Conservation (phyloP, 1,140 invertebrate genomes). For the Pollicipes pollicipes region DNA sequence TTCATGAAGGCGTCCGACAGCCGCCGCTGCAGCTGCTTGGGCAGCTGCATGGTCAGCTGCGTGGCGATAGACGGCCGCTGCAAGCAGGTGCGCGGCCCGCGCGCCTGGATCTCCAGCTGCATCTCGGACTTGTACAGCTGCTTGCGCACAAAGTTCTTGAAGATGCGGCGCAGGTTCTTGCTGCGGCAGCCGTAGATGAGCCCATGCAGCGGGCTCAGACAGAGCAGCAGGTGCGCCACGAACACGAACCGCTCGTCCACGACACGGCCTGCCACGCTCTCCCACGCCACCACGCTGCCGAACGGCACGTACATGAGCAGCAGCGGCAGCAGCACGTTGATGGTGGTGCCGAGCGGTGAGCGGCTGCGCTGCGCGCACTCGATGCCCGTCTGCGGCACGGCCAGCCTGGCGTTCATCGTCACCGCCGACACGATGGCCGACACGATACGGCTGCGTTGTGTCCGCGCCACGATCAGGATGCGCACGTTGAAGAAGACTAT, state of each 20-base stretch:
- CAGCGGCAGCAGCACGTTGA: slow-evolving; percentile 49
- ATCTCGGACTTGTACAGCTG: slow-evolving; percentile 57
- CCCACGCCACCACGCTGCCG: slow-evolving; percentile 49
- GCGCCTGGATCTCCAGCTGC: slow-evolving; percentile 41
- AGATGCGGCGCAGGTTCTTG: slow-evolving; percentile 41
- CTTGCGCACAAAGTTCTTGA: slow-evolving; percentile 60
- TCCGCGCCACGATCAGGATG: slow-evolving; percentile 55
- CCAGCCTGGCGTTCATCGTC: slow-evolving; percentile 59
- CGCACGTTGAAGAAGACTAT: slow-evolving; percentile 46
- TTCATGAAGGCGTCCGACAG: slow-evolving; percentile 17
- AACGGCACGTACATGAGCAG: slow-evolving; percentile 52
- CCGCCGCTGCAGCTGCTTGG: slow-evolving; percentile 14
- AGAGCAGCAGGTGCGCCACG: slow-evolving; percentile 37
- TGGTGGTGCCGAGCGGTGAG: slow-evolving; percentile 46
- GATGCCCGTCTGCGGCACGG: slow-evolving; percentile 59
- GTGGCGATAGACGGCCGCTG: slow-evolving; percentile 43
- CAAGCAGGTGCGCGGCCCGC: slow-evolving; percentile 35
- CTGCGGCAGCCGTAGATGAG: slow-evolving; percentile 58
- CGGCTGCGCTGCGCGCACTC: slow-evolving; percentile 38
- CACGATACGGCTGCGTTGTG: slow-evolving; percentile 61
- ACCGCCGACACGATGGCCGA: slow-evolving; percentile 60
- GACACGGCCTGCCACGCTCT: slow-evolving; percentile 26
- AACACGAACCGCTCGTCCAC: slow-evolving; percentile 33
- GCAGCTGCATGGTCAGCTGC: slow-evolving; percentile 17
- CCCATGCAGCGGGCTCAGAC: slow-evolving; percentile 51